Percentiles rank a stretch among this genome's conserved stretches.
Evolutionary conservation across 2,888 invertebrate genomes (phyloP).

Genomic region (Drosophila basisetae): DNA sequence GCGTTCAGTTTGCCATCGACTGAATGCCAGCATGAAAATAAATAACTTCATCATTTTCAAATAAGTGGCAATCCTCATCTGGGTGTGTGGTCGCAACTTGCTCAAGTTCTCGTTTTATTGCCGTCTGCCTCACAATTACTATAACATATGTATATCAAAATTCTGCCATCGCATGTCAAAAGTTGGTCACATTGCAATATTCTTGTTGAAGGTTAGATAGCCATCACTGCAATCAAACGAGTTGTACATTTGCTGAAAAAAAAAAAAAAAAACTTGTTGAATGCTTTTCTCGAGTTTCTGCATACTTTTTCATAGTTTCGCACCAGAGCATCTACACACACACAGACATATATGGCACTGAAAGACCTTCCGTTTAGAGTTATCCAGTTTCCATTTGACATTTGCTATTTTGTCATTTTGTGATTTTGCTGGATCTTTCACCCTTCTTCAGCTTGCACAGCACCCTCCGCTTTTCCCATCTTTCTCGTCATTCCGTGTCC

Average conservation of each 20-base stretch:
- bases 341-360: neutral
- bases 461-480: neutral
- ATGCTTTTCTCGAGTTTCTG: constrained; percentile 10
- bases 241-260: constrained; percentile 13
- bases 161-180: neutral
- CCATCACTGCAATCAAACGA: constrained; percentile 17
- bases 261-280: constrained; percentile 19
- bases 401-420: constrained; percentile 14
- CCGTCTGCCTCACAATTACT: neutral
- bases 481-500: constrained; percentile 2
- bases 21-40: neutral
- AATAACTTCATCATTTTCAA: neutral
- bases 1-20: neutral
- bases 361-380: constrained; percentile 4
- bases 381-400: constrained; percentile 3
- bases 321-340: neutral
- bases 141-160: constrained; percentile 1
- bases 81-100: neutral
- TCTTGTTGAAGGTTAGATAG: neutral
- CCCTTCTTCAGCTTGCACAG: neutral
- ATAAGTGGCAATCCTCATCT: neutral
- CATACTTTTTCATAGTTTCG: constrained; percentile 4
- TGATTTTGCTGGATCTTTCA: constrained; percentile 8
- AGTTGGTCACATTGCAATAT: neutral
- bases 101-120: neutral